These are phyloP conservation scores for Myiothlypis coronata DNA, from an alignment of 2,797 vertebrate genomes.

Conservation along the genomic window DNA sequence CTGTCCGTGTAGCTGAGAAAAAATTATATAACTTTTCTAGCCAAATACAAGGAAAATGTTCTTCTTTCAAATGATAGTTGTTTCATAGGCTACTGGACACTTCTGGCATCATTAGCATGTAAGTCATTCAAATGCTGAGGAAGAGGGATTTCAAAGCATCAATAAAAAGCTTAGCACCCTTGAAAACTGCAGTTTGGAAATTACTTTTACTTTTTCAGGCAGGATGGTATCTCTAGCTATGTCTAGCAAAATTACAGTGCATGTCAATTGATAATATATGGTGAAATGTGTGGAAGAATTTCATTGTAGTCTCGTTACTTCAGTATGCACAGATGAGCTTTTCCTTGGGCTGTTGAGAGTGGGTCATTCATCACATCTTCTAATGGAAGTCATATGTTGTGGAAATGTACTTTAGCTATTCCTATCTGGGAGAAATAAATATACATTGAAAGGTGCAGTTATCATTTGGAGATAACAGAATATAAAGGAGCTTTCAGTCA, in stretches of 20 bases:
- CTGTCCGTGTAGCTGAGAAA: not conserved
- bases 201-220: not conserved
- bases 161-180: not conserved
- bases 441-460: slow-evolving; percentile 8
- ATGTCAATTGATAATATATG: not conserved
- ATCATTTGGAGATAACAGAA: slow-evolving; percentile 35
- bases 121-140: not conserved
- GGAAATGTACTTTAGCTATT: slow-evolving; percentile 10
- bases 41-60: not conserved
- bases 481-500: slow-evolving; percentile 37
- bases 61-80: not conserved
- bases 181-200: not conserved
- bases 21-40: not conserved
- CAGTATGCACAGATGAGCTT: slow-evolving; percentile 16
- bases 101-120: not conserved
- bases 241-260: not conserved
- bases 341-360: slow-evolving; percentile 24
- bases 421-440: slow-evolving; percentile 40
- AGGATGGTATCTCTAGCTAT: not conserved
- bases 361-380: slow-evolving; percentile 47
- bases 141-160: not conserved
- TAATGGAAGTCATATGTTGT: slow-evolving; percentile 58
- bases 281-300: slow-evolving; percentile 8
- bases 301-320: not conserved
- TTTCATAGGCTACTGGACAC: not conserved